Evolutionary conservation across 2,797 vertebrate genomes (phyloP).

Genomic region (Cryptoprocta ferox): DNA sequence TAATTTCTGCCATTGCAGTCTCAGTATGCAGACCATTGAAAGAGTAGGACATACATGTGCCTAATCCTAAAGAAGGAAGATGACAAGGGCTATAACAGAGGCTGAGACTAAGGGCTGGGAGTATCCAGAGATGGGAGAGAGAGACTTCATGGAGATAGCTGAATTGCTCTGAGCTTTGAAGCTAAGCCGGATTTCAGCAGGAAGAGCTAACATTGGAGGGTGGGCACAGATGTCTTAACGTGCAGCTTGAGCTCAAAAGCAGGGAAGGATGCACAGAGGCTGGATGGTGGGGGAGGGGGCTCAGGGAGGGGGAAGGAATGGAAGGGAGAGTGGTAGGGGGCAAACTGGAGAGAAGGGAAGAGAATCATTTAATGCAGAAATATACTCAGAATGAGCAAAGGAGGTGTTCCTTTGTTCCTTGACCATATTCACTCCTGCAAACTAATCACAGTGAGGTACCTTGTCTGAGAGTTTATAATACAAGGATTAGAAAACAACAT

Average conservation of each 20-base stretch:
- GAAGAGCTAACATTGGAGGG: background rate
- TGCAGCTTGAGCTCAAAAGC: background rate
- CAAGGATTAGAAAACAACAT: background rate
- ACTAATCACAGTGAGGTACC: background rate
- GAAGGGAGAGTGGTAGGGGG: background rate
- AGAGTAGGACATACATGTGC: background rate
- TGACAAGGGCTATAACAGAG: background rate
- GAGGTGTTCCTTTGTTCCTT: background rate
- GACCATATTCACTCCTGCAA: background rate
- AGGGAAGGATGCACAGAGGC: background rate
- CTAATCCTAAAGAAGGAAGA: background rate
- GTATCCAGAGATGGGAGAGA: background rate
- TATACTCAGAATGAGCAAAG: background rate
- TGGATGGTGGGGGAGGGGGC: no score
- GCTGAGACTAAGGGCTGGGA: background rate
- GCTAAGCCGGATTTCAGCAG: background rate
- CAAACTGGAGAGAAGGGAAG: background rate
- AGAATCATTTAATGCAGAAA: background rate
- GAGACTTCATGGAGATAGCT: background rate
- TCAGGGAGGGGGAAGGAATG: background rate
- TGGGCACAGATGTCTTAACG: background rate
- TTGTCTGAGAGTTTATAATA: background rate
- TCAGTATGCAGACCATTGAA: background rate
- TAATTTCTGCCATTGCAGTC: background rate
- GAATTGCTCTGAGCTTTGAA: background rate